Conservation (phyloP, 2,113 vertebrate genomes). For the Zosterops japonicus region DNA sequence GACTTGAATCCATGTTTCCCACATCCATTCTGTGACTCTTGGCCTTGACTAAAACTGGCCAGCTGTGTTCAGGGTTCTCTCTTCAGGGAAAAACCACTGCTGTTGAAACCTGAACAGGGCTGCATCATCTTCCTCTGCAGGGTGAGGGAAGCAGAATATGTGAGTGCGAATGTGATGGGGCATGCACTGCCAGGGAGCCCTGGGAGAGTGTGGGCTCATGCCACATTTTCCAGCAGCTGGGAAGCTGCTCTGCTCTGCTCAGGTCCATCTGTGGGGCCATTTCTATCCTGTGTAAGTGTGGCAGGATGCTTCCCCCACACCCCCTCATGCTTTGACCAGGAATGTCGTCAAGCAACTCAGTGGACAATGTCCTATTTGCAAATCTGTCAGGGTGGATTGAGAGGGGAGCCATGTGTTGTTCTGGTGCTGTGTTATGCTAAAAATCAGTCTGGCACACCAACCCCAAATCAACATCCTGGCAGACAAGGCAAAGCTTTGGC, state of each 20-base stretch:
- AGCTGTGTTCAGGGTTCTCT: rapidly evolving
- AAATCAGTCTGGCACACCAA: background rate
- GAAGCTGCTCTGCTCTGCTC: background rate
- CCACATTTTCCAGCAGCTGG: background rate
- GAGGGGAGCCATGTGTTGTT: background rate
- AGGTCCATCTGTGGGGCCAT: background rate
- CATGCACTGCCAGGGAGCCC: background rate
- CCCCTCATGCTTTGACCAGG: background rate
- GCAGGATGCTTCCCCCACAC: background rate
- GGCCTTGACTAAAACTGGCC: background rate
- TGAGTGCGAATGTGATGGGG: background rate
- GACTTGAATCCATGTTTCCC: background rate
- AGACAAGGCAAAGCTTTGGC: background rate
- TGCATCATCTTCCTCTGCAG: background rate
- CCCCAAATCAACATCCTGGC: background rate
- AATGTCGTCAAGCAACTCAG: background rate
- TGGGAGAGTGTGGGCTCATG: background rate
- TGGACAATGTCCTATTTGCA: background rate
- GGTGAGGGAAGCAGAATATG: background rate
- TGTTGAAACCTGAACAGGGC: background rate
- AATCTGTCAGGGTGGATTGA: background rate
- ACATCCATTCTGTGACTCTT: background rate
- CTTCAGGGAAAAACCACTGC: background rate
- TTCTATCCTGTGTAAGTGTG: background rate
- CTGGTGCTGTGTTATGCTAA: background rate